Conservation (phyloP, 2,113 vertebrate species). For the Cichladusa arquata region DNA sequence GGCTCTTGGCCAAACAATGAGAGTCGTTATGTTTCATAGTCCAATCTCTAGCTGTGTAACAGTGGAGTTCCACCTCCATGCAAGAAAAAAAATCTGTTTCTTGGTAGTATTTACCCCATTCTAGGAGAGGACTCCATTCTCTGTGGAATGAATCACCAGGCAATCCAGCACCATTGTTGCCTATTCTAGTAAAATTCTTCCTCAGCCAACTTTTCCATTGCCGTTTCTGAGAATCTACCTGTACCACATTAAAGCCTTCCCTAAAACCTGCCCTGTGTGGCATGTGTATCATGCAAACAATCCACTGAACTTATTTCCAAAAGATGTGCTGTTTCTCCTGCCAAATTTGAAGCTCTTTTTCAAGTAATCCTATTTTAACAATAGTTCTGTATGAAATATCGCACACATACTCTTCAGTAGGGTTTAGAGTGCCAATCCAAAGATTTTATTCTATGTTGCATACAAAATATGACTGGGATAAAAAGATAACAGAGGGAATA, state of each 20-base stretch:
- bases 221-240: neutral
- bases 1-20: neutral
- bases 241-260: neutral
- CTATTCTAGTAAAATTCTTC: neutral
- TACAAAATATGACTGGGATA: neutral
- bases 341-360: neutral
- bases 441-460: neutral
- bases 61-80: neutral
- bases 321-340: neutral
- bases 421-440: neutral
- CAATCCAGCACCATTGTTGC: neutral
- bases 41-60: neutral
- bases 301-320: neutral
- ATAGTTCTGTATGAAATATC: neutral
- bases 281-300: neutral
- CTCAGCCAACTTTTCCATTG: neutral
- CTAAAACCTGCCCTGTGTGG: neutral
- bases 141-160: neutral
- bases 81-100: neutral
- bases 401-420: neutral
- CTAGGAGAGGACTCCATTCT: neutral
- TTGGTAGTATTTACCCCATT: neutral
- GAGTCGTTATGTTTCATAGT: neutral
- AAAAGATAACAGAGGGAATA: neutral
- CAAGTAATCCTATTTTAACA: neutral